A percentile compares a stretch with the other conserved stretches of the same genome.
These are phyloP conservation scores for Anguilla marmorata DNA, from an alignment of 2,797 vertebrate genomes.

Conservation along the genomic window DNA sequence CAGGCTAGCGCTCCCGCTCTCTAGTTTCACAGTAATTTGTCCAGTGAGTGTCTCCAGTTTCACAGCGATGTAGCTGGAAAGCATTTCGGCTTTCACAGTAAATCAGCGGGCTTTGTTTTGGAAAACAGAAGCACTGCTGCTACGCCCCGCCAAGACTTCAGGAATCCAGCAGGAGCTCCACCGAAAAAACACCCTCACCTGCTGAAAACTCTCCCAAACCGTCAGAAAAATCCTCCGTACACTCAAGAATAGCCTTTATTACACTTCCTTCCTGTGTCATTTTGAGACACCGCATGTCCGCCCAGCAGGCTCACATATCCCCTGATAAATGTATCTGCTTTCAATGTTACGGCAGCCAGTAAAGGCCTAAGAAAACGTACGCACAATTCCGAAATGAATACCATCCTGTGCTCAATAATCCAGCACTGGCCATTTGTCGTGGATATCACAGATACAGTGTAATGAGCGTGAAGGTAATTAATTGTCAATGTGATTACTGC, in stretches of 20 bases:
- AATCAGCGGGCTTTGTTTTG: neutral
- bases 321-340: neutral
- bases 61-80: neutral
- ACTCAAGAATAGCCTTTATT: neutral
- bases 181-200: neutral
- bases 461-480: neutral
- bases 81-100: neutral
- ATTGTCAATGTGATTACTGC: neutral
- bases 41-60: neutral
- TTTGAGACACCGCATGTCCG: neutral
- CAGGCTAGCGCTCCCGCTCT: neutral
- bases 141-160: neutral
- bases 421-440: neutral
- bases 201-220: neutral
- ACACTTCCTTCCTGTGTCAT: neutral
- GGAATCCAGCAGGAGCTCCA: neutral
- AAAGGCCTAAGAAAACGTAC: neutral
- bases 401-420: neutral
- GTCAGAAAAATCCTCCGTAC: neutral
- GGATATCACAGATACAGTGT: neutral
- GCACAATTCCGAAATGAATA: neutral
- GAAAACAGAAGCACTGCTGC: neutral
- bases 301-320: neutral
- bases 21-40: neutral
- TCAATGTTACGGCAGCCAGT: neutral